Evolutionary conservation across 2,888 invertebrate species (phyloP).

Genomic region (Diarsia mendica): DNA sequence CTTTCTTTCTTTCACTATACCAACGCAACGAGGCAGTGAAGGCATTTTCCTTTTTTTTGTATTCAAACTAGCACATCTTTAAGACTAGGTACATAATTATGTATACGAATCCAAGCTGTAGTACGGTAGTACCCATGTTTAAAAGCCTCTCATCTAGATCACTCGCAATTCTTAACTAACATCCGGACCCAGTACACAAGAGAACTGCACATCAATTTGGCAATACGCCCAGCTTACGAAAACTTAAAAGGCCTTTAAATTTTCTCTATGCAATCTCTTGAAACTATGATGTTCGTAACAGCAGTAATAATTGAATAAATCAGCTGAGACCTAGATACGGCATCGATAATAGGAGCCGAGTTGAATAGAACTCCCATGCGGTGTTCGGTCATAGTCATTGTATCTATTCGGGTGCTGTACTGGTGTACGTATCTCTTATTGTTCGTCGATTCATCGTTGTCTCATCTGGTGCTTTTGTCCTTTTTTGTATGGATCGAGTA

Average conservation of each 20-base stretch:
- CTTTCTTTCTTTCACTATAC: no score
- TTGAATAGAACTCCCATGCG: conserved; percentile 58
- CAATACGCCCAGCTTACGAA: conserved; percentile 49
- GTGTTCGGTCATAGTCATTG: conserved; percentile 37
- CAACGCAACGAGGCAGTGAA: no score
- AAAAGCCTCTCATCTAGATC: neutral
- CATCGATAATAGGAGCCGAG: conserved; percentile 46
- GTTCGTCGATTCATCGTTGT: conserved; percentile 27
- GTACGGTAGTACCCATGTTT: neutral
- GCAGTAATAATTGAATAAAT: conserved; percentile 56
- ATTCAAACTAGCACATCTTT: no score
- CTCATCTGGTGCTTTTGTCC: conserved; percentile 4
- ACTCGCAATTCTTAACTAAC: conserved; percentile 17
- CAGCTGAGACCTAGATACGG: conserved; percentile 45
- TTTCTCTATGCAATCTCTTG: conserved; percentile 43
- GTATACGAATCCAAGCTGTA: neutral
- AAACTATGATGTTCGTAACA: conserved; percentile 36
- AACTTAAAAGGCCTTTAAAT: conserved; percentile 47
- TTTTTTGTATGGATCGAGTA: conserved; percentile 12
- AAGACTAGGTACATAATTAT: no score
- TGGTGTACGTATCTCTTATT: conserved; percentile 3
- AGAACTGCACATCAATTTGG: conserved; percentile 49
- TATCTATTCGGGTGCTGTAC: conserved; percentile 18
- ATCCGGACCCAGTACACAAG: conserved; percentile 15
- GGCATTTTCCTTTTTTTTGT: no score